Conservation (phyloP, 2,113 vertebrate species). For the Labeo rohita region DNA sequence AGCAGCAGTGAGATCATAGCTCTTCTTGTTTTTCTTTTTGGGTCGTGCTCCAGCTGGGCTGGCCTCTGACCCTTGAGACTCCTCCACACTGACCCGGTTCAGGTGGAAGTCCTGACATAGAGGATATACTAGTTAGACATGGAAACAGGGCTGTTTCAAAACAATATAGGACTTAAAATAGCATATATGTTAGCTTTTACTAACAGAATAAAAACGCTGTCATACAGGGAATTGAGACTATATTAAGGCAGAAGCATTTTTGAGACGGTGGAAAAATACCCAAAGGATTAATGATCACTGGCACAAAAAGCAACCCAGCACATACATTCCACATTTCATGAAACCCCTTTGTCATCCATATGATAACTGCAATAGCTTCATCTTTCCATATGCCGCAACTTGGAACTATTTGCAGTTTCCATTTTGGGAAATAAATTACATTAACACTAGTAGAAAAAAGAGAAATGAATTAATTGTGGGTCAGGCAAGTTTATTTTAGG, state of each 20-base stretch:
- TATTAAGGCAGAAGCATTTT: constrained; percentile 37
- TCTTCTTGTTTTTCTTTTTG: constrained; percentile 95
- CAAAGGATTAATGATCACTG: constrained; percentile 48
- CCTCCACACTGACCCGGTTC: constrained; percentile 92
- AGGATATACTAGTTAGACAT: background rate
- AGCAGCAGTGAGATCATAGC: constrained; percentile 90
- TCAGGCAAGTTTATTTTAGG: background rate
- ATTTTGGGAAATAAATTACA: constrained; percentile 34
- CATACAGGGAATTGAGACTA: constrained; percentile 1
- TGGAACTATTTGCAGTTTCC: constrained; percentile 36
- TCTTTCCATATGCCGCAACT: constrained; percentile 44
- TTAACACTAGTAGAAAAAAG: constrained; percentile 30
- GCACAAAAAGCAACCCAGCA: constrained; percentile 30
- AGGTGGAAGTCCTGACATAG: constrained; percentile 89
- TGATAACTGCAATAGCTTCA: constrained; percentile 47
- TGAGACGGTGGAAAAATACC: constrained; percentile 6
- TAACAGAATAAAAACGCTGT: background rate
- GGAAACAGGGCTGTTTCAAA: constrained; percentile 10
- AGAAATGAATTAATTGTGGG: background rate
- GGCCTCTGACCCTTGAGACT: constrained; percentile 81
- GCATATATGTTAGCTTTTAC: background rate
- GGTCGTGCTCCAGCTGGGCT: constrained; percentile 92
- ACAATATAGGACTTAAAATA: background rate
- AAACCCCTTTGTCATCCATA: constrained; percentile 48
- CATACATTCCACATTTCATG: constrained; percentile 49